phyloP scores from a whole-genome alignment of 2,888 invertebrate genomes.

The Chrysolina americana region DNA sequence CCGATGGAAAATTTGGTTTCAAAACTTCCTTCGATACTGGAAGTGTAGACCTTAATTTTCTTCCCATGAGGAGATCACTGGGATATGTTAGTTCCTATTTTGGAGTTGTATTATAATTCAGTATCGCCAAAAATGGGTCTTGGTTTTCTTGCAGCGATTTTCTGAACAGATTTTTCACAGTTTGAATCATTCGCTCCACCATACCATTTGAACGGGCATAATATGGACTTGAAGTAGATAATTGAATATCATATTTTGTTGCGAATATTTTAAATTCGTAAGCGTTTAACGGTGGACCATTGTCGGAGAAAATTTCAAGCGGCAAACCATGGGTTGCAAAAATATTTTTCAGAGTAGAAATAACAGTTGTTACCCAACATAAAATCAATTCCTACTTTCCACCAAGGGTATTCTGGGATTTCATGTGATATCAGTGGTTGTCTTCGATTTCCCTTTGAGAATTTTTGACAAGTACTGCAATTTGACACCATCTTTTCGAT shows the following conservation, averaged over 20 bases:
- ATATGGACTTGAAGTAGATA: constrained; percentile 14
- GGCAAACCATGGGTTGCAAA: constrained; percentile 11
- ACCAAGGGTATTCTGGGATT: too few species aligned
- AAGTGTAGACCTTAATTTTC: constrained; percentile 2
- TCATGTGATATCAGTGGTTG: background rate
- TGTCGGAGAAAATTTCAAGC: constrained; percentile 4
- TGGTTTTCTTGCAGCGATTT: background rate
- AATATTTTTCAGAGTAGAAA: constrained; percentile 8
- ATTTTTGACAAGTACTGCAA: background rate
- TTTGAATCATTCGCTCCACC: background rate
- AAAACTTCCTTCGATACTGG: background rate
- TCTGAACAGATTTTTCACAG: background rate
- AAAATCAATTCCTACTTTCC: too few species aligned
- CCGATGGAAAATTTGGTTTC: background rate
- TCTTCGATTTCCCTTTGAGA: constrained; percentile 26
- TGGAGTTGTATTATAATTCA: constrained; percentile 24
- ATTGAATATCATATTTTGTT: background rate
- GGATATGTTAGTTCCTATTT: constrained; percentile 7
- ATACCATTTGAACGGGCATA: constrained; percentile 19
- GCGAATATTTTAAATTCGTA: background rate
- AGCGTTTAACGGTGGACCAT: background rate
- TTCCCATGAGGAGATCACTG: constrained; percentile 18
- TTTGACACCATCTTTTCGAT: background rate
- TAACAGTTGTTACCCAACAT: background rate
- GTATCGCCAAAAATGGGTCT: background rate